A percentile compares a stretch with the other conserved stretches of the same genome.
Evolutionary conservation across 2,888 invertebrate species (phyloP).

Genomic region (Epirrhoe tristata): DNA sequence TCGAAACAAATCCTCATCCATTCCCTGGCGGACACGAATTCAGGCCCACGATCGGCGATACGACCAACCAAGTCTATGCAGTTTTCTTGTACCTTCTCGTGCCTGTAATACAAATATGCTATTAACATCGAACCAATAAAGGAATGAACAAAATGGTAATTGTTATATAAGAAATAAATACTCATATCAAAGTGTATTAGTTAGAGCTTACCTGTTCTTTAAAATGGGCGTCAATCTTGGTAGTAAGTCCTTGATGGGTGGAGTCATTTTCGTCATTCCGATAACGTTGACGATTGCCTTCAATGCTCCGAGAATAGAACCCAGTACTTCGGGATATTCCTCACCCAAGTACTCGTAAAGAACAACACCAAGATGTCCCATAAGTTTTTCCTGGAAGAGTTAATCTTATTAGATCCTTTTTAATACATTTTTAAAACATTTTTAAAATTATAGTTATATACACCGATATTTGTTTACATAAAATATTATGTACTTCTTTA

Average conservation of each 20-base stretch:
- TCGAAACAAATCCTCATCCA: slow-evolving; percentile 99
- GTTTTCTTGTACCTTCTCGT: slow-evolving; percentile 99
- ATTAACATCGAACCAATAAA: not conserved
- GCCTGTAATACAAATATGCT: slow-evolving; percentile 82
- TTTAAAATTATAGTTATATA: not conserved
- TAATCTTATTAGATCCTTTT: not conserved
- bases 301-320: slow-evolving; percentile 98
- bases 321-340: slow-evolving; percentile 99
- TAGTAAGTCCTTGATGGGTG: slow-evolving; percentile 99
- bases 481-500: not conserved
- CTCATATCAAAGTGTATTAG: not conserved
- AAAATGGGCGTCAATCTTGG: slow-evolving; percentile 98
- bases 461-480: not conserved
- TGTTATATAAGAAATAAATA: not conserved
- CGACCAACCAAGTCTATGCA: slow-evolving; percentile 99
- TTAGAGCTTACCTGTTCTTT: slow-evolving; percentile 92
- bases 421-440: no score
- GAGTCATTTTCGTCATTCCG: slow-evolving; percentile 99
- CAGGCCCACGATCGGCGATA: slow-evolving; percentile 99
- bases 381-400: slow-evolving; percentile 93
- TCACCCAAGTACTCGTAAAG: slow-evolving; percentile 99
- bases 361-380: slow-evolving; percentile 99
- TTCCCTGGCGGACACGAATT: slow-evolving; percentile 99
- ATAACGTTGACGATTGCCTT: slow-evolving; percentile 99
- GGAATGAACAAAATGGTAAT: not conserved